Evolutionary conservation across 2,888 invertebrate species (phyloP), one percentile per base, ranked within the genome.

Genomic region (Drosophila nr. perissopoda): DNA sequence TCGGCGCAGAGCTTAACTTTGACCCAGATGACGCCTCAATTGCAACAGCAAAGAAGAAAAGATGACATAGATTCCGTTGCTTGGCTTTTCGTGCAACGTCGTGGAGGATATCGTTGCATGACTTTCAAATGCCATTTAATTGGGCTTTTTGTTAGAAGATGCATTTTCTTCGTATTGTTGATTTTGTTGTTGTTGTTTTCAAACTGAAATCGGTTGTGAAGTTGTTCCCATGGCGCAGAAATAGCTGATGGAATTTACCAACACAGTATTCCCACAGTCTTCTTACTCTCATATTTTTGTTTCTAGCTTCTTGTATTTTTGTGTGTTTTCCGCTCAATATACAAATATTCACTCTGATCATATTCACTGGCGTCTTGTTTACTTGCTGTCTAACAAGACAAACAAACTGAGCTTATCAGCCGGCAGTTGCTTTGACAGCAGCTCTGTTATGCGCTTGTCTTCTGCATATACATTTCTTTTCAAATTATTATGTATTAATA

Each of bases 11-110:
- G 79, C 82, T 89, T 88, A 89, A 88, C 85, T 85, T 85, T 89
- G 89, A 85, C 85, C 85, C 75, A 85, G 89, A 85, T 89, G 89
- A 89, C 85, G 88, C 88, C 88, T 82, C 73, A 75, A 79, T 82
- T 87, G 85, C 89, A 85, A 74, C 72, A 70, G 58, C 54, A 51
- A 52, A 62, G 54, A 40, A 49, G 53, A 58, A 85, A 83, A 81
- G 82, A 83, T 82, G 80, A 70, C 82, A 79, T 67, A 79, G 66
- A 65, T 81, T 73, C 69, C 34, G 46, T 62, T 46, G 46, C 46
- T 8, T 62, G 64, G 38, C 42, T 64, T 72, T 72, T 80, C 81
- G 63, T 71, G 76, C 57, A 40, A 51, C 49, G 21, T 27, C 54
- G 59, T 40, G 56, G 65, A 59, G 36, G 31, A 59, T 40, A 54